Percentiles rank a stretch among this genome's conserved stretches.
Conservation (phyloP, 1,140 invertebrate species). For the Neodiprion fabricii region DNA sequence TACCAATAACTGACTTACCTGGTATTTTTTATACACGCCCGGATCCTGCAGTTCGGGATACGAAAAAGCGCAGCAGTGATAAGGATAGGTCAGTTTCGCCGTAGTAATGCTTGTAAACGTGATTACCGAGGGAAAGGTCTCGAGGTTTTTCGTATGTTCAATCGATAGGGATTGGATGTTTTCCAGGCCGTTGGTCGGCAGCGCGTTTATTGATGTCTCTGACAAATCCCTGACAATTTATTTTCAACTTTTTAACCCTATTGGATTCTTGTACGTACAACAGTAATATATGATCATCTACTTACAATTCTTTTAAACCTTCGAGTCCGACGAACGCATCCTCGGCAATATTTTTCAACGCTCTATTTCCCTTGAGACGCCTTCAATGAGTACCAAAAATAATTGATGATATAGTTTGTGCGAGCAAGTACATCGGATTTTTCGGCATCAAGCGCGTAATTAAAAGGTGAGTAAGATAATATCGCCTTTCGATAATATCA, state of each 20-base stretch:
- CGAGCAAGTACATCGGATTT: too few relatives aligned
- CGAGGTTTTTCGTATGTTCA: conserved; percentile 74
- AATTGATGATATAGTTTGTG: background rate
- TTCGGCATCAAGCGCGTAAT: conserved; percentile 11
- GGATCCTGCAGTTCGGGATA: conserved; percentile 82
- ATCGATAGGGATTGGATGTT: conserved; percentile 75
- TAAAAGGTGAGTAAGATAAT: background rate
- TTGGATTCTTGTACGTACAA: conserved; percentile 11
- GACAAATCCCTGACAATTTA: conserved; percentile 71
- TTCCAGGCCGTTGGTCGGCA: conserved; percentile 77
- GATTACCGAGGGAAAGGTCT: conserved; percentile 84
- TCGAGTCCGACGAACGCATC: conserved; percentile 71
- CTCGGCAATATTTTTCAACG: conserved; percentile 66
- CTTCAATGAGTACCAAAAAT: conserved; percentile 51
- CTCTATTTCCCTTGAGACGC: conserved; percentile 71
- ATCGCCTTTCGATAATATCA: background rate
- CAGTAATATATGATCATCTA: conserved; percentile 31
- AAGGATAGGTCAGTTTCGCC: conserved; percentile 80
- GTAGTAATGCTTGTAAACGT: conserved; percentile 71
- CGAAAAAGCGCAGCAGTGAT: conserved; percentile 90
- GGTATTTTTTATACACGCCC: conserved; percentile 64
- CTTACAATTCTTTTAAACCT: conserved; percentile 71
- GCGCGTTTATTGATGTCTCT: conserved; percentile 72
- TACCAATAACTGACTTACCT: conserved; percentile 48
- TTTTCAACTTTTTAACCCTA: conserved; percentile 10